Evolutionary conservation across 1,140 invertebrate species (phyloP).

Genomic region (Sitobion miscanthi): DNA sequence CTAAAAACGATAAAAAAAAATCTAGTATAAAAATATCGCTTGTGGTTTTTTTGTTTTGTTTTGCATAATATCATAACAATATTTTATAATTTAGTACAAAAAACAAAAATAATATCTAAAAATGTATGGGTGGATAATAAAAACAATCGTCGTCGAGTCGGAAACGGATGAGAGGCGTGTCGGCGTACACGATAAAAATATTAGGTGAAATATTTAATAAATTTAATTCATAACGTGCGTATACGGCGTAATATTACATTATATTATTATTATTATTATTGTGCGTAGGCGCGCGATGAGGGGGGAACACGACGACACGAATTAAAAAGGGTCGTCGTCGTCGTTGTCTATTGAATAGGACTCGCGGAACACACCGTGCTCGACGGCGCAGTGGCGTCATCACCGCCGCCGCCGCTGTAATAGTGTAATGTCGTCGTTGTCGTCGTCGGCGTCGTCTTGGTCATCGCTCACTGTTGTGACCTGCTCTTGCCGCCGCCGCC

Average conservation of each 20-base stretch:
- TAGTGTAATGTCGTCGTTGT: neutral
- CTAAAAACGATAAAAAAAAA: neutral
- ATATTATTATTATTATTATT: neutral
- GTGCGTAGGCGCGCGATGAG: neutral
- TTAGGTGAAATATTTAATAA: neutral
- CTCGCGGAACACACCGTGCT: conserved; percentile 51
- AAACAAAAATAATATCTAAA: too few species aligned
- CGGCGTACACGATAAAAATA: neutral
- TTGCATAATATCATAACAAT: neutral
- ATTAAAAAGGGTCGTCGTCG: neutral
- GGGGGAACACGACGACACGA: neutral
- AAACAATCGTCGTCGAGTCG: too few species aligned
- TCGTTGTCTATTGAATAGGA: neutral
- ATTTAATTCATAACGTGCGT: neutral
- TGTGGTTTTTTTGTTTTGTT: neutral
- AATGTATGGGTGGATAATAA: too few species aligned
- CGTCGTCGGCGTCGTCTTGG: neutral
- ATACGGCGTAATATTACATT: neutral
- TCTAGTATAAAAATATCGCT: neutral
- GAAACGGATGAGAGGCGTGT: too few species aligned
- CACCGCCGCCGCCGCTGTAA: neutral
- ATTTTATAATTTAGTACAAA: neutral
- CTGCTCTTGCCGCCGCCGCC: neutral
- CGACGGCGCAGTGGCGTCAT: neutral
- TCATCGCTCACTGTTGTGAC: neutral